Base-by-base conservation (phyloP, 2,113 vertebrate genomes). In the Mola mola region DNA sequence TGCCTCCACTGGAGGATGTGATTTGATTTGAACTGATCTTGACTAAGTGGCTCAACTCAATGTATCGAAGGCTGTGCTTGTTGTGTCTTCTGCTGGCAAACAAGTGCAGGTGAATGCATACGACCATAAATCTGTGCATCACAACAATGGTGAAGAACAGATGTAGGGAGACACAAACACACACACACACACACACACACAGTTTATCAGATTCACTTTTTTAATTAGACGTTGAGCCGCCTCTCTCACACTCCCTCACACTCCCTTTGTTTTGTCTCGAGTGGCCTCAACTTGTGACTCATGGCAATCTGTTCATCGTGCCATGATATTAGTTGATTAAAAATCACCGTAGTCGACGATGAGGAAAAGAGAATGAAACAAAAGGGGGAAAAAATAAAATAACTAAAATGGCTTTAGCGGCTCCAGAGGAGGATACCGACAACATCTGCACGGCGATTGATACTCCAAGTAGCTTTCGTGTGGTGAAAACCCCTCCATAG, bases 271-370 rank as follows among this genome's bases (percentile, higher is more conserved):
- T 87, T 79, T 75, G 75, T 88, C 73, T 81, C 61, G 1, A 36
- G 50, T 25, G 43, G 77, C 60, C 72, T 83, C 74, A 42, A 74
- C 76, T 86, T 61, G 53, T 34, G 40, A 83, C 79, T 89, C 49
- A 4, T 67, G 60, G 68, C 65, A 87, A 83, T 88, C 84, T 88
- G 87, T 79, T 91, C 80, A 87, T 78, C 79, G 82, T 87, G 87
- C 78, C 85, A 74, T 88, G 82, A 90, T 89, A 90, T 90, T 87
- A 85, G 88, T 78, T 91, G 85, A 91, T 90, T 90, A 90, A 88
- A 89, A 91, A 87, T 87, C 75, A 84, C 60, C 74, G 78, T 82
- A 72, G 65, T 82, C 56, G 63, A 82, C 72, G 75, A 82, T 52
- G 63, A 67, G 26, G 40, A 75, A 56, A 60, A 25, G 31, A 73